Conservation (phyloP, 2,113 vertebrate genomes). For the Phocoena sinus region DNA sequence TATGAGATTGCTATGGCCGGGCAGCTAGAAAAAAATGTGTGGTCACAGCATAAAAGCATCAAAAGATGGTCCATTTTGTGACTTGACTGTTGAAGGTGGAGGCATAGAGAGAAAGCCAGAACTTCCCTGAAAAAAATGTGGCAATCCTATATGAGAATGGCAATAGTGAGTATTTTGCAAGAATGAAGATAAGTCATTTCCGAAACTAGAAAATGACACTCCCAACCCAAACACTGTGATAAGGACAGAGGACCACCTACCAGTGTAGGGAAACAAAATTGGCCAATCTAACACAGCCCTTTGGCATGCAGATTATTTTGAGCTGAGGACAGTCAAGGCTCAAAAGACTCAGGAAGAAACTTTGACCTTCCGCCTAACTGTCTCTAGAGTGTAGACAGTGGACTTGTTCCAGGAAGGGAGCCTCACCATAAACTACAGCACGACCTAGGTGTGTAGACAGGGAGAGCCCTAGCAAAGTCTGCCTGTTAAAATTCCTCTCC, state of each 20-base stretch:
- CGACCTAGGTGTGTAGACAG: background rate
- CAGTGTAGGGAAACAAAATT: background rate
- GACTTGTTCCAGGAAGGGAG: background rate
- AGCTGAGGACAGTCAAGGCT: background rate
- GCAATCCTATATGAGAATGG: background rate
- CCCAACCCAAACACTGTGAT: background rate
- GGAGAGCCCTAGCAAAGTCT: background rate
- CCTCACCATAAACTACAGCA: background rate
- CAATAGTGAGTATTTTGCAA: background rate
- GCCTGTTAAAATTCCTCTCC: background rate
- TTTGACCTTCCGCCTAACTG: accelerated
- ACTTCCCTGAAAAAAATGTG: background rate
- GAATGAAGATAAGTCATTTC: background rate
- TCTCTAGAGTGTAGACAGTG: accelerated
- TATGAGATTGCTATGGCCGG: background rate
- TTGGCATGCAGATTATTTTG: background rate
- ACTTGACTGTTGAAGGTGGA: background rate
- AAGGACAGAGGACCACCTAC: background rate
- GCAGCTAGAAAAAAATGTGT: background rate
- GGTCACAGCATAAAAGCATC: background rate
- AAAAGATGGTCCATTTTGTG: background rate
- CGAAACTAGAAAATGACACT: background rate
- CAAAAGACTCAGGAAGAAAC: background rate
- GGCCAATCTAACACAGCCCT: background rate
- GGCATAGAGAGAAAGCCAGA: background rate